Evolutionary conservation across 2,113 vertebrate species (phyloP), one percentile per base, ranked within the genome.

Genomic region (Zosterops lateralis): DNA sequence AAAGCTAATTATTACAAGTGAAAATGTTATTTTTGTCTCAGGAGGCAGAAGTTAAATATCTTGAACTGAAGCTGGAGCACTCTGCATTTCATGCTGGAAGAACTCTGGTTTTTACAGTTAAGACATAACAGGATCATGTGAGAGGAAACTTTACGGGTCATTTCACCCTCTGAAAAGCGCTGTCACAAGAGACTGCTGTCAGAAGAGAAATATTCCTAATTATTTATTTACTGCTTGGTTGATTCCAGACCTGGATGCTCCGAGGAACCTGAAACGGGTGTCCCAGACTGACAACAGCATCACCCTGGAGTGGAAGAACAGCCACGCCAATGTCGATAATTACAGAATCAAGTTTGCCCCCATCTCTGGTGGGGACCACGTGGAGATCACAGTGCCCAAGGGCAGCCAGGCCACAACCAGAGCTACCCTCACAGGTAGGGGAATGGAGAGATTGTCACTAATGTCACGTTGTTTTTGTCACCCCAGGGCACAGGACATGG

Each of bases 281-380:
- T 98, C 99, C 31, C 98, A 99, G 97, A 99, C 99, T 2, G 99
- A 99, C 16, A 98, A 65, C 67, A 99, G 98, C 93, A 99, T 99
- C 95, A 99, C 98, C 36, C 95, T 99, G 67, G 98, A 99, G 89
- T 99, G 99, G 99, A 98, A 96, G 92, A 99, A 99, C 84, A 99
- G 98, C 95, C 97, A 96, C 10, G 98, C 99, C 4, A 92, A 97
- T 2, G 96, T 98, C 2, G 98, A 98, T 62, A 98, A 84, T 87
- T 99, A 99, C 79, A 97, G 99, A 54, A 98, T 99, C 81, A 99
- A 99, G 93, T 99, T 98, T 4, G 99, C 99, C 22, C 98, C 99
- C 57, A 98, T 99, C 94, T 99, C 99, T 16, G 99, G 99, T 72
- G 99, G 98, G 4, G 98, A 99, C 58, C 99, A 99, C 0, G 97